Evolutionary conservation across 2,113 vertebrate species (phyloP).

Genomic region (Rhagologus leucostigma): DNA sequence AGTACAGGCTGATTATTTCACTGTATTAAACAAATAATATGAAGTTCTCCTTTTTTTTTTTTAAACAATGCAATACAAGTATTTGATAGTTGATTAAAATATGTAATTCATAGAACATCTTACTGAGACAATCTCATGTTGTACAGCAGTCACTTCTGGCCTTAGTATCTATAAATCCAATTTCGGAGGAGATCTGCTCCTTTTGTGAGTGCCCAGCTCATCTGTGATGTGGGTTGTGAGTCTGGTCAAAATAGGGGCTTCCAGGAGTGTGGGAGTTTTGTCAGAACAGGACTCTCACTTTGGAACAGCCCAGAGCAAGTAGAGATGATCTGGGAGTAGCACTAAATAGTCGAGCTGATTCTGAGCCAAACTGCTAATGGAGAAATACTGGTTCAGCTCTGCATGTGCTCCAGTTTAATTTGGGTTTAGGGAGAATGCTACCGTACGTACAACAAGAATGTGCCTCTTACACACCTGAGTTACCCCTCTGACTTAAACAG

Average conservation of each 20-base stretch:
- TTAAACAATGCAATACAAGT: background rate
- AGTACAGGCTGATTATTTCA: background rate
- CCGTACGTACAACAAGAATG: background rate
- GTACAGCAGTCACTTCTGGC: background rate
- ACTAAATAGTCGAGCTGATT: background rate
- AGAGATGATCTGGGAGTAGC: background rate
- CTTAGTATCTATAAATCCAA: background rate
- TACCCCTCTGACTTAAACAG: background rate
- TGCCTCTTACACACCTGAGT: background rate
- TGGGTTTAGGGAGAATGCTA: background rate
- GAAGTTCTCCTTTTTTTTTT: background rate
- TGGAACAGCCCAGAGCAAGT: background rate
- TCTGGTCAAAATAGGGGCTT: background rate
- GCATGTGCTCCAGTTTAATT: background rate
- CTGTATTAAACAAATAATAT: background rate
- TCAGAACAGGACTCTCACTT: background rate
- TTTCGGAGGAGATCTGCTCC: background rate
- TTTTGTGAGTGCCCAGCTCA: background rate
- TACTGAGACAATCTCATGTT: background rate
- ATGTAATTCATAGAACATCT: background rate
- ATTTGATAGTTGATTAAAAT: background rate
- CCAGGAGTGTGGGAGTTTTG: background rate
- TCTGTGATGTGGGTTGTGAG: background rate
- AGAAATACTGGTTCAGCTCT: constrained; percentile 21
- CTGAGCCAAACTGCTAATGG: background rate